Conservation (phyloP, 2,888 invertebrate species). For the Zygothrica quintamaculata region DNA sequence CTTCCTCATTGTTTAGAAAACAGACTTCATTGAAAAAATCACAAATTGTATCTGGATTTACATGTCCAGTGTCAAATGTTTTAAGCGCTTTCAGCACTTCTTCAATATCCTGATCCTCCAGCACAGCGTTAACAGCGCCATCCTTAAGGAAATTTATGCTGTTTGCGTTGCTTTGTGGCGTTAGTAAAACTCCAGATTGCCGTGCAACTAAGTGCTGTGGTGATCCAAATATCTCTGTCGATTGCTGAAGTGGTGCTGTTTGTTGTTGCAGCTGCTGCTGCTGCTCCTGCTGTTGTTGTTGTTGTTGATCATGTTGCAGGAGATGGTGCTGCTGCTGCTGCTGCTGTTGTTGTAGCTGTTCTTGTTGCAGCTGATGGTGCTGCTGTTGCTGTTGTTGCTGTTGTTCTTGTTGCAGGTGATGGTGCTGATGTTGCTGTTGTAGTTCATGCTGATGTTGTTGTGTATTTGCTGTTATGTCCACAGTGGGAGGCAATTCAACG, state of each 20-base stretch:
- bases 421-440: too few species aligned
- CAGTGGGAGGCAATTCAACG: slow-evolving; percentile 54
- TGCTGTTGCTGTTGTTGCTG: too few species aligned
- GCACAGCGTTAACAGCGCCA: slow-evolving; percentile 85
- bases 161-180: slow-evolving; percentile 72
- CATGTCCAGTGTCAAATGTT: slow-evolving; percentile 86
- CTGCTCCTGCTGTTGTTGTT: slow-evolving; percentile 9
- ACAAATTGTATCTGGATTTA: slow-evolving; percentile 78
- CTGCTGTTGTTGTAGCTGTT: slow-evolving; percentile 16
- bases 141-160: slow-evolving; percentile 81
- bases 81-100: slow-evolving; percentile 92
- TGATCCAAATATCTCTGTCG: slow-evolving; percentile 46
- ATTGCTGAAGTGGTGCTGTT: slow-evolving; percentile 27
- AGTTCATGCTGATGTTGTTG: too few species aligned
- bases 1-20: slow-evolving; percentile 66
- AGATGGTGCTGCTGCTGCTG: too few species aligned
- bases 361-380: too few species aligned
- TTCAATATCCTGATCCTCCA: slow-evolving; percentile 89
- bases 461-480: slow-evolving; percentile 27
- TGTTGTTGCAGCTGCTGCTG: slow-evolving; percentile 46
- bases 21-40: slow-evolving; percentile 82
- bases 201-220: slow-evolving; percentile 39
- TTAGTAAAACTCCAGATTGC: slow-evolving; percentile 60
- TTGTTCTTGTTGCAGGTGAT: too few species aligned
- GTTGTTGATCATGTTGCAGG: too few species aligned